Base-by-base conservation (phyloP, 2,797 vertebrate genomes). In the Cossypha niveicapilla region DNA sequence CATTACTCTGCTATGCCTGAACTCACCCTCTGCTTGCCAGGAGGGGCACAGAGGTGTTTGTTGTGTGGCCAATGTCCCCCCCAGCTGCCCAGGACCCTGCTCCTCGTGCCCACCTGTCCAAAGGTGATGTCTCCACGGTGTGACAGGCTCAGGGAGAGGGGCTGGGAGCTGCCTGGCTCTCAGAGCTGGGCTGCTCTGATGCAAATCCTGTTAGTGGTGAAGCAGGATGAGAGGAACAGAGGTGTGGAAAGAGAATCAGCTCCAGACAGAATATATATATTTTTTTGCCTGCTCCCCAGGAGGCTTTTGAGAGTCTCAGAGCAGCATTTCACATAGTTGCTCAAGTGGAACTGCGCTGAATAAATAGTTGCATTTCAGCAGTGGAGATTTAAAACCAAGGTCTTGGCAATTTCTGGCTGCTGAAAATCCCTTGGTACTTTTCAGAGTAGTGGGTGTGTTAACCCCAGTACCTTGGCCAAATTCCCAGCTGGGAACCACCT, bases 261-360 rank as follows among this genome's bases (percentile, higher is more conserved):
- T 95, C 81, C 75, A 93, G 87, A 93, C 68, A 95, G 93, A 92
- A 91, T 80, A 75, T 86, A 82, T 95, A 63, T 88, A 10, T 82
- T 92, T 37, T 85, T 86, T 88, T 78, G 47, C 53, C 68, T 92
- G 75, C 92, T 93, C 86, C 96, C 86, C 0, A 0, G 88, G 96
- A 96, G 95, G 86, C 72, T 91, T 95, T 65, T 51, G 87, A 79
- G 89, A 93, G 85, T 84, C 93, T 95, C 93, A 86, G 93, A 96
- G 90, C 90, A 91, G 82, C 94, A 95, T 96, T 96, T 96, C 93
- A 96, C 86, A 90, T 65, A 88, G 90, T 56, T 92, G 79, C 70
- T 95, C 90, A 89, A 92, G 93, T 92, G 76, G 93, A 96, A 95
- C 91, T 73, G 78, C 8, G 16, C 88, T 94, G 92, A 95, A 93